Evolutionary conservation across 2,113 vertebrate species (phyloP).

Genomic region (Sinosuthora webbiana): DNA sequence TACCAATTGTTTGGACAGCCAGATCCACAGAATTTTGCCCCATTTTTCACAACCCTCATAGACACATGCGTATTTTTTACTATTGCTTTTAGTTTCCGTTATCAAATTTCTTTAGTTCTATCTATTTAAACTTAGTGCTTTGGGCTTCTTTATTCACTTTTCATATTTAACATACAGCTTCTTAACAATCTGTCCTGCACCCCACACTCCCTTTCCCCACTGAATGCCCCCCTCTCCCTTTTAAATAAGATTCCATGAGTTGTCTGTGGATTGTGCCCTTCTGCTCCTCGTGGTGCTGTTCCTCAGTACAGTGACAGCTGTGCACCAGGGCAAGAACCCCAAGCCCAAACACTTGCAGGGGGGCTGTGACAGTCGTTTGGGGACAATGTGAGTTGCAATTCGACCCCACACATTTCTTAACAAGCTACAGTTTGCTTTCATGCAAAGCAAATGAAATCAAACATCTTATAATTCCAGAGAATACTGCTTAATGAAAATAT

Average conservation of each 20-base stretch:
- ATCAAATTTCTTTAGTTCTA: not conserved
- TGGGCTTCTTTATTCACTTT: not conserved
- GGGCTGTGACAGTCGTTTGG: not conserved
- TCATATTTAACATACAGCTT: not conserved
- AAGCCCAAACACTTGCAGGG: not conserved
- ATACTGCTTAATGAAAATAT: conserved; percentile 42
- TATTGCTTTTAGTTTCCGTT: not conserved
- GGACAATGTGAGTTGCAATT: not conserved
- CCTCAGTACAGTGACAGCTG: not conserved
- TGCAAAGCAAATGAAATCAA: conserved; percentile 17
- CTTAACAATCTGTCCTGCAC: not conserved
- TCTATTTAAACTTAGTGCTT: not conserved
- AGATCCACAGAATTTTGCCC: not conserved
- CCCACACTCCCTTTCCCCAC: not conserved
- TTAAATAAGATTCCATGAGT: not conserved
- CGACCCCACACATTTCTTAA: not conserved
- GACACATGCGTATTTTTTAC: not conserved
- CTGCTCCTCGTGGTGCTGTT: not conserved
- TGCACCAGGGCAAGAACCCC: not conserved
- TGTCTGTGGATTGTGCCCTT: not conserved
- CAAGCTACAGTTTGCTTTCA: not conserved
- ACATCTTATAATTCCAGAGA: not conserved
- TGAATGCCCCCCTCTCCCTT: not conserved
- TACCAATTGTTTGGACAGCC: not conserved
- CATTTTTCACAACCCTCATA: not conserved